Evolutionary conservation across 2,113 vertebrate genomes (phyloP), one percentile per base, ranked within the genome.

Genomic region (Echinops telfairi): DNA sequence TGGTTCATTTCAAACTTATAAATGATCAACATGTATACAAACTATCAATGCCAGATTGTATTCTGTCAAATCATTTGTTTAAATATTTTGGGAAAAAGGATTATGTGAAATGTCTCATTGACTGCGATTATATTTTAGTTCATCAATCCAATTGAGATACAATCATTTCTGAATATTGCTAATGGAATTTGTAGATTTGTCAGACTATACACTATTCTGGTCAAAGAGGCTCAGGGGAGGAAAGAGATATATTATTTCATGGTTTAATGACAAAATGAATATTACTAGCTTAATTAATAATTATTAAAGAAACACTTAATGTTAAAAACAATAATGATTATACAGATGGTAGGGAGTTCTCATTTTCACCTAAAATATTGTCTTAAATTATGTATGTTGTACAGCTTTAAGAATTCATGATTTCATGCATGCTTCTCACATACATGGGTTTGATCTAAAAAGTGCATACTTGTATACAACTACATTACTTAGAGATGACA

Each of bases 281-380:
- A 31, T 83, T 94, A 89, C 97, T 96, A 96, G 97, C 68, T 79
- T 94, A 97, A 96, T 94, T 96, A 97, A 88, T 95, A 43, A 84
- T 95, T 96, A 94, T 68, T 96, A 95, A 91, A 95, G 80, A 92
- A 97, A 89, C 71, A 92, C 36, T 93, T 11, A 31, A 25, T 60
- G 71, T 70, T 90, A 78, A 66, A 95, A 96, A 93, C 47, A 94
- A 88, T 57, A 88, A 79, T 73, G 36, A 83, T 75, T 86, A 20
- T 89, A 83, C 53, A 27, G 29, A 29, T 66, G 4, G 10, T 31
- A 9, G 0, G 8, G 0, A 4, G 29, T 80, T 79, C 89, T 84
- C 27, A 73, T 23, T 53, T 80, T 90, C 20, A 83, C 38, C 38
- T 86, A 88, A 91, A 73, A 83, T 89, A 20, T 89, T 92, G 94